Base-by-base conservation (phyloP, 2,888 invertebrate species). In the Priocnemis perturbator region DNA sequence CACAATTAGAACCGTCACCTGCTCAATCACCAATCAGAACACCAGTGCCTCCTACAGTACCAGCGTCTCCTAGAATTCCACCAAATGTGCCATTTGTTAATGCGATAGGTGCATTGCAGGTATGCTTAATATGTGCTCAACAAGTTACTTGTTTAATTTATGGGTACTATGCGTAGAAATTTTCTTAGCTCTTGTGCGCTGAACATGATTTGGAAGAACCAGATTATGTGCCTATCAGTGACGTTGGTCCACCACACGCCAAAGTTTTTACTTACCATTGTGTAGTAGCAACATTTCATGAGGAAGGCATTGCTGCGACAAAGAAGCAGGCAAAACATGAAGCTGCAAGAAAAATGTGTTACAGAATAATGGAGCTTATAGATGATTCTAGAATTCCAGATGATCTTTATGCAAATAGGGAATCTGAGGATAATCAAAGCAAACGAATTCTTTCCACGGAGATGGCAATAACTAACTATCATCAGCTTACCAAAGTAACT, bases 261-360 rank as follows among this genome's bases (percentile, higher is more conserved):
- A 91, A 92, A 78, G 90, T 91, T 75, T 94, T 94, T 87, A 93
- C 93, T 0, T 87, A 92, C 74, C 89, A 91, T 70, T 93, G 92
- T 81, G 79, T 83, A 69, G 89, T 93, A 20, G 91, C 91, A 23
- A 89, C 89, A 52, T 91, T 93, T 83, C 84, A 81, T 77, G 92
- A 93, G 65, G 82, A 87, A 75, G 92, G 92, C 67, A 90, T 91
- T 30, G 91, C 92, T 57, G 90, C 90, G 77, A 93, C 93, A 64
- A 94, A 94, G 86, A 93, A 93, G 85, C 90, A 91, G 71, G 93
- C 94, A 9, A 92, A 93, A 63, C 94, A 94, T 82, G 86, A 90
- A 37, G 93, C 93, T 50, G 93, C 94, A 0, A 87, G 88, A 74
- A 89, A 89, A 67, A 88, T 89, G 89, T 64, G 85, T 2, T 78